A percentile compares a stretch with the other conserved stretches of the same genome.
phyloP scores from a whole-genome alignment of 2,113 vertebrate species.

The Rhabdomys dilectus region DNA sequence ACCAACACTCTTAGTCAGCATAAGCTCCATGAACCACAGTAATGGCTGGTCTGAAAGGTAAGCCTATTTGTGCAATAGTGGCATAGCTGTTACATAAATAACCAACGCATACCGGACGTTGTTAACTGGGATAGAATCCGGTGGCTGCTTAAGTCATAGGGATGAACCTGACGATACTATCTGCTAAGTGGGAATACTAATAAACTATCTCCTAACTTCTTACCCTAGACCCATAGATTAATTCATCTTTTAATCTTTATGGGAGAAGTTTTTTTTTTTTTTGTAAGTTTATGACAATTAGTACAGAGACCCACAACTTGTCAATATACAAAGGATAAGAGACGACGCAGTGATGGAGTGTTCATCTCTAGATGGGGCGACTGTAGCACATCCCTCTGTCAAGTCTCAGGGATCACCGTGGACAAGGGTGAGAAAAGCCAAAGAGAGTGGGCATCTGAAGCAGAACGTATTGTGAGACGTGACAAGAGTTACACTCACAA shows the following conservation, averaged over 20 bases:
- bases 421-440: background rate
- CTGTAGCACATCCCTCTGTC: no score
- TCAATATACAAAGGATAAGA: background rate
- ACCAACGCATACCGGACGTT: background rate
- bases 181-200: background rate
- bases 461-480: background rate
- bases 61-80: background rate
- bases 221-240: background rate
- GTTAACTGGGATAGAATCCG: background rate
- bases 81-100: background rate
- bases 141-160: background rate
- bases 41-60: background rate
- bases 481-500: background rate
- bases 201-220: background rate
- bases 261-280: background rate
- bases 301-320: background rate
- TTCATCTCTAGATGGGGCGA: background rate
- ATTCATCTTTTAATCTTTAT: background rate
- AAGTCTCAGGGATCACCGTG: background rate
- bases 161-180: background rate
- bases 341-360: no score
- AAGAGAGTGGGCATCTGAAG: background rate
- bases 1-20: background rate
- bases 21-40: background rate
- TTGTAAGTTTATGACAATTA: background rate